Evolutionary conservation across 2,113 vertebrate species (phyloP), one percentile per base, ranked within the genome.

Genomic region (Muntiacus reevesi): DNA sequence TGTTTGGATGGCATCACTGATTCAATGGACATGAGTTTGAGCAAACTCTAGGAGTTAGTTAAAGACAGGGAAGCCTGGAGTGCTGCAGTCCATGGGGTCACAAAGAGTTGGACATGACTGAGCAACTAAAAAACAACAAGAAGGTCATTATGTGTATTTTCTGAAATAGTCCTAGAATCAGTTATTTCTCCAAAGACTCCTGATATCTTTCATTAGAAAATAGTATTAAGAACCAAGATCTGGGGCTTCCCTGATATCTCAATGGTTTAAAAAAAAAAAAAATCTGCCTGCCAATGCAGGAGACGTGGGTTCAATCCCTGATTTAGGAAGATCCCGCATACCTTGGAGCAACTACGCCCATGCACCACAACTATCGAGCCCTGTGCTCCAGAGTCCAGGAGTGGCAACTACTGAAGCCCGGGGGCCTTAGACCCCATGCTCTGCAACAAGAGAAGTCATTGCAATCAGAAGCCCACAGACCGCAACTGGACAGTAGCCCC

Each of bases 401-500:
- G 21, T 13, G 36, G 21, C 67, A 74, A 25, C 67, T 74, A 13
- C 5, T 40, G 36, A 40, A 40, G 36, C 71, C 67, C 2, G 0
- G n/a, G 36, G 25, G 21, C 11, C 71, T 74, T 14, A 74, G 21
- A 43, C 21, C 36, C 36, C 36, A 43, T 1, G 36, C 21, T 43
- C 36, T 40, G 36, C 6, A 74, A 40, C 21, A 25, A 74, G 36
- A 43, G 36, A 74, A 43, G 71, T 13, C 71, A 74, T 0, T 13
- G 21, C 71, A 74, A 13, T 43, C 40, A 25, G 71, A 43, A 40
- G 36, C 71, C 36, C 36, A 25, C 3, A 13, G n/a, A 74, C 67
- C 0, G 0, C 21, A 40, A 6, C 2, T 13, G 67, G 67, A 13
- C n/a, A 40, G 36, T 6, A 40, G 36, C 36, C 11, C 11, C 71